Evolutionary conservation across 2,113 vertebrate genomes (phyloP).

Genomic region (Brevimyrus niger): DNA sequence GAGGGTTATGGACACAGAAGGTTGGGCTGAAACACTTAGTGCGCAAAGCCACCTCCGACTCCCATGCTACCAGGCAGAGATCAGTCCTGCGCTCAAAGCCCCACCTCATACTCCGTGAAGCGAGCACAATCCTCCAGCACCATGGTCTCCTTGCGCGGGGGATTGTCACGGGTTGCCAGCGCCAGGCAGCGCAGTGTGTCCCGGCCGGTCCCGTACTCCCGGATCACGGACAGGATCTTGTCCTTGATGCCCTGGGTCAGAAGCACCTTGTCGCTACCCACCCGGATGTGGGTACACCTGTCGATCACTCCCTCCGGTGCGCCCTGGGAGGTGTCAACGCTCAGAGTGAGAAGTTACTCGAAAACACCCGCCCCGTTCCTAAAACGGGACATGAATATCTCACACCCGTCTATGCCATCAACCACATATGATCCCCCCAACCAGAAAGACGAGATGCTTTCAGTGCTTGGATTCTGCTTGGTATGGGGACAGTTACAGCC

Average conservation of each 20-base stretch:
- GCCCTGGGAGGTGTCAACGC: constrained; percentile 59
- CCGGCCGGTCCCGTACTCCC: constrained; percentile 87
- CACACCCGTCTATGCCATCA: not conserved
- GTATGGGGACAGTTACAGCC: not conserved
- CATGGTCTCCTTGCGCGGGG: constrained; percentile 73
- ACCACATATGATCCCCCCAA: not conserved
- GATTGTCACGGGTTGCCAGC: constrained; percentile 88
- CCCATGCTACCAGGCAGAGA: not conserved
- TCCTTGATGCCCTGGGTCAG: constrained; percentile 84
- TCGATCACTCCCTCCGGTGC: constrained; percentile 96
- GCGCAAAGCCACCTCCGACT: not conserved
- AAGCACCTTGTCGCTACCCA: constrained; percentile 76
- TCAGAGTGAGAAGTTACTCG: not conserved
- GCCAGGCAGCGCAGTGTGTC: constrained; percentile 92
- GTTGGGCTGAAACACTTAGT: not conserved
- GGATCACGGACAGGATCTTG: constrained; percentile 85
- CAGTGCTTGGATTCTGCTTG: not conserved
- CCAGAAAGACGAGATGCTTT: not conserved
- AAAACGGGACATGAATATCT: not conserved
- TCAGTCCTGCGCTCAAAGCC: not conserved
- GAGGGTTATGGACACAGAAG: not conserved
- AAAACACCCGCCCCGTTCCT: not conserved
- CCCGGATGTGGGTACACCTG: constrained; percentile 85
- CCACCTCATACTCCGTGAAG: constrained; percentile 90
- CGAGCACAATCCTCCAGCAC: constrained; percentile 77